Conservation (phyloP, 2,113 vertebrate species). For the Cyphomyrus discorhynchus region DNA sequence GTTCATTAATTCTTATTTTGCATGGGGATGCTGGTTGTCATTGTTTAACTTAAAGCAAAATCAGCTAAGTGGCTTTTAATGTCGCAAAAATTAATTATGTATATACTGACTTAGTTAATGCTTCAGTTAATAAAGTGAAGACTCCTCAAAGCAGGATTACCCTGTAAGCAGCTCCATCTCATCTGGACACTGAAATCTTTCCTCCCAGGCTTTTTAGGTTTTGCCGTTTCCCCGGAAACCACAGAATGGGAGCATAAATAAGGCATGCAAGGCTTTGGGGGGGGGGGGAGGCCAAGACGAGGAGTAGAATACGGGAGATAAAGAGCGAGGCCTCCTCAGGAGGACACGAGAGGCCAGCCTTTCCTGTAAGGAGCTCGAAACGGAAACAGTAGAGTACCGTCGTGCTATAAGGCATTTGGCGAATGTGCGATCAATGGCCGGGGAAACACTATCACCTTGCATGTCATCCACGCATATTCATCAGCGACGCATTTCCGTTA, state of each 20-base stretch:
- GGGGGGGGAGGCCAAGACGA: not conserved
- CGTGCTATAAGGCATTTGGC: not conserved
- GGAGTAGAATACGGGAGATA: not conserved
- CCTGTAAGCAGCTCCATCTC: not conserved
- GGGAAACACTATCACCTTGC: not conserved
- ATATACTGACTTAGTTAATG: not conserved
- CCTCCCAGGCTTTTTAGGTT: not conserved
- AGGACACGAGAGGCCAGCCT: not conserved
- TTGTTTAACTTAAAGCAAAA: not conserved
- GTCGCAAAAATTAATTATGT: not conserved
- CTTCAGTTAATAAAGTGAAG: not conserved
- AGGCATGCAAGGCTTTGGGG: not conserved
- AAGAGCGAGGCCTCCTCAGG: not conserved
- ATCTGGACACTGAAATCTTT: not conserved
- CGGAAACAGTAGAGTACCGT: not conserved
- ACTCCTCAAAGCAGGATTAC: not conserved
- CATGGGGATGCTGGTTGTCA: not conserved
- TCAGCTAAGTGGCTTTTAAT: not conserved
- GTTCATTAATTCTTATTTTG: not conserved
- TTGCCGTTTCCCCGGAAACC: not conserved
- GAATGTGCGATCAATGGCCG: not conserved
- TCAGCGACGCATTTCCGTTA: not conserved
- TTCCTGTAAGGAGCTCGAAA: not conserved
- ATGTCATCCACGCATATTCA: not conserved
- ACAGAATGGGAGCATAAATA: not conserved